Evolutionary conservation across 1,140 invertebrate species (phyloP).

Genomic region (Zophobas morio): DNA sequence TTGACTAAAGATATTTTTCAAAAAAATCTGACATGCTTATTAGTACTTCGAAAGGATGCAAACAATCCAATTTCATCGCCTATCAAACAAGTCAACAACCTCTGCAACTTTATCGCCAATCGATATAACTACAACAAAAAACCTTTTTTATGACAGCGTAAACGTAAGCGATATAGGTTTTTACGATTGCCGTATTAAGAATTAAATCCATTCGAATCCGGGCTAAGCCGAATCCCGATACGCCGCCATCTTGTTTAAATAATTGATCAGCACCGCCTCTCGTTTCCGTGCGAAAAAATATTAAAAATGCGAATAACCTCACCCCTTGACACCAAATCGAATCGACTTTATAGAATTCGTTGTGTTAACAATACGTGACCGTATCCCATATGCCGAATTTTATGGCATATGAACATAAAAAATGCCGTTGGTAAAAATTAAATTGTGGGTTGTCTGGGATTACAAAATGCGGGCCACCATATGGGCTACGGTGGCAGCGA

Average conservation of each 20-base stretch:
- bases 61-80: too few species aligned
- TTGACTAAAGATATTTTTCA: too few species aligned
- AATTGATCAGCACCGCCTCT: background rate
- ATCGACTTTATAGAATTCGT: conserved; percentile 55
- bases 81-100: background rate
- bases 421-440: conserved; percentile 54
- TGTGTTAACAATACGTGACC: conserved; percentile 58
- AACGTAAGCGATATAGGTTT: background rate
- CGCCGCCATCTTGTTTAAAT: conserved; percentile 1
- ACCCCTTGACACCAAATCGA: conserved; percentile 47
- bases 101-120: background rate
- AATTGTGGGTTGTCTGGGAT: conserved; percentile 49
- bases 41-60: too few species aligned
- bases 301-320: conserved; percentile 17
- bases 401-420: conserved; percentile 50
- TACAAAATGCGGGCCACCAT: conserved; percentile 43
- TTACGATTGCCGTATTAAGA: background rate
- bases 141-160: conserved; percentile 13
- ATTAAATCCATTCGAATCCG: background rate
- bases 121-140: background rate
- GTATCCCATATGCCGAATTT: conserved; percentile 56
- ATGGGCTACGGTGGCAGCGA: conserved; percentile 43
- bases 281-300: background rate
- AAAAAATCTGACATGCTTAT: too few species aligned
- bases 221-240: background rate